Evolutionary conservation across 1,140 invertebrate genomes (phyloP), one percentile per base, ranked within the genome.

Genomic region (Bombus ignitus): DNA sequence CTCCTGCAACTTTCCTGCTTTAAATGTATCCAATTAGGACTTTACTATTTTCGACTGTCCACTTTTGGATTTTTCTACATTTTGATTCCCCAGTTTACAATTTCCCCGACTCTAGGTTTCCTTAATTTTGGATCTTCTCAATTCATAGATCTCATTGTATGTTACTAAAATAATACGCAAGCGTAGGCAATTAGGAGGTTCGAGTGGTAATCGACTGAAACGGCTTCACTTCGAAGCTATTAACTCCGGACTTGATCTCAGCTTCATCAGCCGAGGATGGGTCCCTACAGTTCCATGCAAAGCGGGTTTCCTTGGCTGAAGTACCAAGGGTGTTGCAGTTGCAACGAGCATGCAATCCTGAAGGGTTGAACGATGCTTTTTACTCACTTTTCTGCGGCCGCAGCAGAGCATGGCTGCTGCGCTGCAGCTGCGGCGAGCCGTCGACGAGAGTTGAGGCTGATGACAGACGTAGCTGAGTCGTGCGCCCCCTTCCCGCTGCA

Each of bases 311-410:
- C 37, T 18, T 53, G 18, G 25, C 22, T 39, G 2, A 25, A 39
- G 35, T 13, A n/a, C 39, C 32, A 18, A 9, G 32, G 25, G 9
- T 10, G 32, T 25, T 70, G 47, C 44, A 75, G 73, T 18, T 68
- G 53, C 32, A 72, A 59, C 53, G 12, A 32, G 65, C 75, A 44
- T 68, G 71, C 71, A 62, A 78, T 47, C 39, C 53, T 71, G n/a
- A 28, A 59, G 22, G 42, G 66, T 22, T 15, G 6, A 22, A 66
- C n/a, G 32, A 18, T 66, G 18, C 25, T 10, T 1, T 18, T 53
- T 65, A 94, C 96, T 96, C 91, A 97, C 97, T 97, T 97, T 97
- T 96, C 97, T 97, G 96, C 97, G 97, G 96, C 97, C 97, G 97
- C 97, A 97, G 96, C 97, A 98, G 96, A 97, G 97, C 97, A 98